Base-by-base conservation (phyloP, 2,888 invertebrate species). In the Melanchra persicariae region DNA sequence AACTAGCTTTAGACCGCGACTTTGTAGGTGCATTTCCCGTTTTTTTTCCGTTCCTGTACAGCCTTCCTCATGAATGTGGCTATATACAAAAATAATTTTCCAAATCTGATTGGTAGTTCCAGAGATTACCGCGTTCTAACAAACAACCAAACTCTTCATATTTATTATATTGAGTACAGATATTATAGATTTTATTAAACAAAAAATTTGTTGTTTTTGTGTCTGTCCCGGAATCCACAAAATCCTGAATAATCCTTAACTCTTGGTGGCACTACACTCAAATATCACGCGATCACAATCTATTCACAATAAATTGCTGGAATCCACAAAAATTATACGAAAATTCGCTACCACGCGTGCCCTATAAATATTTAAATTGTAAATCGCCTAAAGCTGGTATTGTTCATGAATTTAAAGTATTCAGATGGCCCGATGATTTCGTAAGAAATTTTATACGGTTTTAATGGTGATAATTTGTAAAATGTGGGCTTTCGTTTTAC, bases 311-410 rank as follows among this genome's bases (percentile, higher is more conserved):
- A 81, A 88, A 90, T 91, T 87, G 81, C 83, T 85, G 89, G 91
- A 89, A 91, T 92, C 85, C 87, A 81, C 79, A 75, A 79, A 88
- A 91, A 91, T 91, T 91, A 91, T 89, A 84, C 87, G 83, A 84
- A 90, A 91, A 87, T 85, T 87, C 81, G 94, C 94, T 95, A 94
- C 95, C 94, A 93, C 89, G 91, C 91, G 88, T 90, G 86, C 88
- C 85, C 86, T 87, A 90, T 91, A 89, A 89, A 92, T 92, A 93
- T 92, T 91, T 87, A 90, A 88, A 85, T 86, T 85, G 73, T 77
- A 34, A 54, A 83, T 71, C 71, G 81, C 84, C 79, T 85, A 74
- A 77, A 83, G 86, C 74, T 19, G 51, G 70, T 74, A 84, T 86
- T 83, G 81, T 81, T 82, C 68, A 74, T 82, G 82, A 78, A 77